These are phyloP conservation scores for Dufourea novaeangliae DNA, from an alignment of 1,140 invertebrate genomes.

Conservation along the genomic window DNA sequence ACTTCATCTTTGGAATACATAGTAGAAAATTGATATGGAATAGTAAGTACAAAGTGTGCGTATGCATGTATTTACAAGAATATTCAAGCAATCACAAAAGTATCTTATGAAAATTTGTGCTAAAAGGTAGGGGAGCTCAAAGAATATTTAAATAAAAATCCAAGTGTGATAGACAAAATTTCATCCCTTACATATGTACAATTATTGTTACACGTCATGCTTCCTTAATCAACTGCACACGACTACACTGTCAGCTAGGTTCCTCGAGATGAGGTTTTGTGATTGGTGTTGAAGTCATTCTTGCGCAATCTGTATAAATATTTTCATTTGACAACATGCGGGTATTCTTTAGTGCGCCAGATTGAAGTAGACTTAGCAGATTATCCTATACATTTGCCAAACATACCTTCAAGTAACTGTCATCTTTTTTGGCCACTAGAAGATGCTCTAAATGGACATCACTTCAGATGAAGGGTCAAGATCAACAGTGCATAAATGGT, in stretches of 20 bases:
- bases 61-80: conserved; percentile 38
- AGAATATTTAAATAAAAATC: background rate
- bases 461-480: conserved; percentile 44
- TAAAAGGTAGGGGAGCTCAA: background rate
- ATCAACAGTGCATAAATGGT: conserved; percentile 42
- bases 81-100: conserved; percentile 52
- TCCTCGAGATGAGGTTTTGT: conserved; percentile 47
- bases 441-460: conserved; percentile 36
- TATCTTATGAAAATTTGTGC: background rate
- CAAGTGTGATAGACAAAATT: background rate
- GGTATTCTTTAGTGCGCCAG: conserved; percentile 19
- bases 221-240: background rate
- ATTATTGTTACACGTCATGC: background rate
- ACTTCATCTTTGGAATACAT: background rate
- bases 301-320: conserved; percentile 30
- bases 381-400: conserved; percentile 21
- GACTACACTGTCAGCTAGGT: conserved; percentile 2
- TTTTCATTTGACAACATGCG: conserved; percentile 25
- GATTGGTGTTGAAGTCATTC: conserved; percentile 52
- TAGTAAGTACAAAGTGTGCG: background rate
- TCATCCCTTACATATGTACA: background rate
- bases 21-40: background rate
- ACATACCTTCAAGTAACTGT: conserved; percentile 36
- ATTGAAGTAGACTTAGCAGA: conserved; percentile 24
- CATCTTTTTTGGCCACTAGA: conserved; percentile 51